A percentile compares a stretch with the other conserved stretches of the same genome.
These are phyloP conservation scores for Helicoverpa zea DNA, from an alignment of 1,140 invertebrate genomes.

Conservation along the genomic window DNA sequence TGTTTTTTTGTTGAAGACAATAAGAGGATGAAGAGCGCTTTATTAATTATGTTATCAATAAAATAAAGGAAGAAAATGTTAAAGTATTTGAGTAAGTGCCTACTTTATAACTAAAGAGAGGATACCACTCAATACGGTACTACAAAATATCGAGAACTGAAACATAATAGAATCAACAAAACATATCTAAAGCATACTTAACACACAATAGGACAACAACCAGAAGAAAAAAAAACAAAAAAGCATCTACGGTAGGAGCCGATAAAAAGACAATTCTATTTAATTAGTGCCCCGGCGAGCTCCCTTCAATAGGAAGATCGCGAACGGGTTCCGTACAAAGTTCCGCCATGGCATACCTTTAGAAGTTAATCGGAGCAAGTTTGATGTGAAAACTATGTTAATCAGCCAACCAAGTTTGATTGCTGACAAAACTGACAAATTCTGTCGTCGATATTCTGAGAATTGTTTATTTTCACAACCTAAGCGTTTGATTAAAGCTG, in stretches of 20 bases:
- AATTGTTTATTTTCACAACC: slow-evolving; percentile 51
- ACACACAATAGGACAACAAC: not conserved
- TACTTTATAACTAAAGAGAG: too few relatives aligned
- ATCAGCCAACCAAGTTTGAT: slow-evolving; percentile 68
- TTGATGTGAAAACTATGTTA: slow-evolving; percentile 68
- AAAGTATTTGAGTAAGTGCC: too few relatives aligned
- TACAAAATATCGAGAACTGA: too few relatives aligned
- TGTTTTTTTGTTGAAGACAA: too few relatives aligned
- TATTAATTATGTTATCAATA: too few relatives aligned
- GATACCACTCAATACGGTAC: too few relatives aligned
- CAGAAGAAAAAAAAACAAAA: not conserved
- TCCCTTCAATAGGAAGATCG: slow-evolving; percentile 43
- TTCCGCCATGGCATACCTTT: slow-evolving; percentile 48
- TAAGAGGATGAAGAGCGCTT: too few relatives aligned
- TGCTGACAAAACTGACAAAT: slow-evolving; percentile 60
- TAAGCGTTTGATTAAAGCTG: slow-evolving; percentile 48
- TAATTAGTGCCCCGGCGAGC: slow-evolving; percentile 25
- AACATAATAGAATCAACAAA: too few relatives aligned
- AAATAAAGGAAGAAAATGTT: too few relatives aligned
- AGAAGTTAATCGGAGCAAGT: slow-evolving; percentile 51
- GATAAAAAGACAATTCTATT: slow-evolving; percentile 26
- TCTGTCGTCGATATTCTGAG: slow-evolving; percentile 38
- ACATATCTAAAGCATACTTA: not conserved
- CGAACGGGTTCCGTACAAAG: slow-evolving; percentile 40
- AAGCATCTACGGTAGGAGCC: not conserved